phyloP scores from a whole-genome alignment of 2,797 vertebrate species.

The Florisuga fusca region DNA sequence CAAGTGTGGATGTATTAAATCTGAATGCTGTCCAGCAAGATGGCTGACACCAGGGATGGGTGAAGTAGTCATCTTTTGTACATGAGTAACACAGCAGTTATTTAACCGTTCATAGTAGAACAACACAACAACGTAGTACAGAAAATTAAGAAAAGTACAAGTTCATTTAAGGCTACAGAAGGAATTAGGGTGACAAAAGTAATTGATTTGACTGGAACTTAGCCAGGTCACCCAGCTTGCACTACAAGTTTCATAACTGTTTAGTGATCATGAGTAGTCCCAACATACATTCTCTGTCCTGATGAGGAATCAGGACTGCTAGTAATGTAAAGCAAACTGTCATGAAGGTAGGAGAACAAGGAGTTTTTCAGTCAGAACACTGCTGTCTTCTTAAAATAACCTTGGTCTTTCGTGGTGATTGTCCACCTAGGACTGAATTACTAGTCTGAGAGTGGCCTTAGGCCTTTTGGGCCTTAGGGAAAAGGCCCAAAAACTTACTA shows the following conservation, averaged over 20 bases:
- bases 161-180: not conserved
- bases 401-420: not conserved
- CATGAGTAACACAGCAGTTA: not conserved
- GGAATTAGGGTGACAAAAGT: conserved; percentile 12
- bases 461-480: not conserved
- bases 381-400: not conserved
- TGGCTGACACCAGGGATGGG: not conserved
- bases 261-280: not conserved
- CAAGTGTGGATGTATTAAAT: not conserved
- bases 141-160: conserved; percentile 7
- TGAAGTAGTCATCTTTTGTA: not conserved
- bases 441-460: not conserved
- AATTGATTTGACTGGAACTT: conserved; percentile 23
- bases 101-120: conserved; percentile 17
- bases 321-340: not conserved
- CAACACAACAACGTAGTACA: not conserved
- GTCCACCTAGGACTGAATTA: not conserved
- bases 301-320: not conserved
- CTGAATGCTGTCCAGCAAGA: not conserved
- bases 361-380: not conserved
- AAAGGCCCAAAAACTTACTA: not conserved
- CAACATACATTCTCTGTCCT: not conserved
- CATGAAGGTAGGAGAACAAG: not conserved
- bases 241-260: conserved; percentile 6
- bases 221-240: not conserved